phyloP scores from a whole-genome alignment of 92 coral and sea anemone genomes.

The Paramuricea clavata region DNA sequence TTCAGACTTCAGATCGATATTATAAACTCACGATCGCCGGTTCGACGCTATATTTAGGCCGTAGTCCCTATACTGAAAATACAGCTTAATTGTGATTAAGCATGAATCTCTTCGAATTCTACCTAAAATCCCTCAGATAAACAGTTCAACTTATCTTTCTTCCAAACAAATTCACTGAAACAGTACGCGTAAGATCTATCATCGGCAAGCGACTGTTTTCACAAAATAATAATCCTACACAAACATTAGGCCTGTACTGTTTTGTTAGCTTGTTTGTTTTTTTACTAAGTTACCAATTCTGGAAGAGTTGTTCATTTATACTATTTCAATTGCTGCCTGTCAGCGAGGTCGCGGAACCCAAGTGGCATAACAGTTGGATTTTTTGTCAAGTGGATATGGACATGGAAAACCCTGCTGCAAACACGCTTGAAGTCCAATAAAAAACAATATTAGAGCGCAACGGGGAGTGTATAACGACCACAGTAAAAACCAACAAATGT shows the following conservation, averaged over 20 bases:
- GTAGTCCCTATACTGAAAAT: too few relatives aligned
- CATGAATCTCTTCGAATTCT: too few relatives aligned
- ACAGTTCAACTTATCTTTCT: neutral
- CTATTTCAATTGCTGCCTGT: neutral
- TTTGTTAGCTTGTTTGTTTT: slow-evolving; percentile 40
- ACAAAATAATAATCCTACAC: neutral
- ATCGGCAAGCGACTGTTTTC: neutral
- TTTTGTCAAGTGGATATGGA: neutral
- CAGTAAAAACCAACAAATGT: slow-evolving; percentile 3
- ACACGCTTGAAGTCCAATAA: neutral
- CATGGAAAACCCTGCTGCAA: neutral
- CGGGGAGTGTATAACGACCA: neutral
- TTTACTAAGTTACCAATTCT: slow-evolving; percentile 10
- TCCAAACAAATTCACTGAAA: neutral
- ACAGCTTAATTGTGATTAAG: too few relatives aligned
- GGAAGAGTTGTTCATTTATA: slow-evolving; percentile 33
- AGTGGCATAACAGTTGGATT: neutral
- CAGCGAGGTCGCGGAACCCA: neutral
- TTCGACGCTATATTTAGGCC: too few relatives aligned
- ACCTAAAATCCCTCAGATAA: neutral
- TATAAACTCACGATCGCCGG: too few relatives aligned
- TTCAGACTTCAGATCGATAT: too few relatives aligned
- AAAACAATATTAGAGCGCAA: neutral
- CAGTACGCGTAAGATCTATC: neutral
- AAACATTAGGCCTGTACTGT: slow-evolving; percentile 13